These are phyloP conservation scores for Nephrotoma appendiculata DNA, from an alignment of 2,888 invertebrate genomes.

Conservation along the genomic window DNA sequence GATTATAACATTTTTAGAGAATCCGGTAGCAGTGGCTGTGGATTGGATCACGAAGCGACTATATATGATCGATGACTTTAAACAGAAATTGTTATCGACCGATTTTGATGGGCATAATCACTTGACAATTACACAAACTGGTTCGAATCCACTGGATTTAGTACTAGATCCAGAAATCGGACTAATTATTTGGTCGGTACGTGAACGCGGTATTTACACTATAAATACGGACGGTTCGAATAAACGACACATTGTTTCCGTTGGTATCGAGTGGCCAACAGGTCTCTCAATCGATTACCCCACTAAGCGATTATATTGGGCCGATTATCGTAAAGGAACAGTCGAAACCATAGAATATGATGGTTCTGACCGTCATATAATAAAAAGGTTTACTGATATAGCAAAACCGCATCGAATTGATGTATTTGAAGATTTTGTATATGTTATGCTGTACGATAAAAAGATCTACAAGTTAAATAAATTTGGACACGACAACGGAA, in stretches of 20 bases:
- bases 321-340: conserved; percentile 61
- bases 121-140: conserved; percentile 27
- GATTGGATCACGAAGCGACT: conserved; percentile 54
- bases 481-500: conserved; percentile 43
- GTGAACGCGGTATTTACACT: conserved; percentile 50
- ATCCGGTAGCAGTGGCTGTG: conserved; percentile 59
- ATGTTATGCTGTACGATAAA: conserved; percentile 48
- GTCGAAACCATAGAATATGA: conserved; percentile 54
- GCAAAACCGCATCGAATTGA: conserved; percentile 56
- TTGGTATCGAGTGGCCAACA: conserved; percentile 53
- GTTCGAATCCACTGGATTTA: conserved; percentile 55
- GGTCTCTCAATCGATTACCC: conserved; percentile 64
- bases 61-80: conserved; percentile 49
- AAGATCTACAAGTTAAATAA: conserved; percentile 49
- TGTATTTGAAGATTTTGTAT: conserved; percentile 57
- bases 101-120: conserved; percentile 30
- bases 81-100: conserved; percentile 28
- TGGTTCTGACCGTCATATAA: conserved; percentile 48
- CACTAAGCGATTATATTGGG: conserved; percentile 65
- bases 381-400: conserved; percentile 36
- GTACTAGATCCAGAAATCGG: conserved; percentile 51
- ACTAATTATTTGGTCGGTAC: conserved; percentile 50
- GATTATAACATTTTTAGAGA: conserved; percentile 36
- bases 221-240: conserved; percentile 50
- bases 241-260: conserved; percentile 40